Base-by-base conservation (phyloP, 2,113 vertebrate species). In the Campylomormyrus numenius region DNA sequence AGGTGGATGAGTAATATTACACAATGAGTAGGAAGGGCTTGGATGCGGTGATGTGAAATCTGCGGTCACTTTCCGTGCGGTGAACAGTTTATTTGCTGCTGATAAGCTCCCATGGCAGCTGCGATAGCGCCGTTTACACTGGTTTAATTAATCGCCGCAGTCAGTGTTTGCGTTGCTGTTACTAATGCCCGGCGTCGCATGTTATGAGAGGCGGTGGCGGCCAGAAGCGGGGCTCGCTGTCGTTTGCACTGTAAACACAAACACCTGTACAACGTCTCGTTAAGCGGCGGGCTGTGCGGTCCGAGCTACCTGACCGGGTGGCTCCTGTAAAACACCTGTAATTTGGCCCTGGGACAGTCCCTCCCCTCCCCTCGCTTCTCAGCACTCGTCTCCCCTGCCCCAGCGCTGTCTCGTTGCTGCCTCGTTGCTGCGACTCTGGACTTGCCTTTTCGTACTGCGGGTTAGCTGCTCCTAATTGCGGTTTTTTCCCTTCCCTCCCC, bases 241-340 rank as follows among this genome's bases (percentile, higher is more conserved):
- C 87, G 90, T 93, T 93, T 91, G 88, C 91, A 91, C 91, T 87
- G n/a, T 89, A 88, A 90, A 92, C 90, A 92, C 91, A 42, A 91
- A 62, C 39, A 89, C 90, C 88, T 86, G 85, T 91, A 21, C 86
- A 11, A 24, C 35, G 86, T 56, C 27, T 50, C 24, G 10, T 8
- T 85, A 48, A 19, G 83, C 74, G 70, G 15, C 70, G 11, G 35
- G 11, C n/a, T 8, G 85, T 52, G 31, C 27, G 15, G 5, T 56
- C 24, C 15, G 3, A 17, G 7, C 70, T 62, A 19, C 90, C 92
- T 90, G 87, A 90, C 90, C 94, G 91, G 91, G 88, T 90, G 85
- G 88, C 88, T 92, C 90, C 93, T 93, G 91, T 88, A 92, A 92
- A 92, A 90, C 88, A 83, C 74, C 94, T 92, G 91, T 93, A 91